Base-by-base conservation (phyloP, 2,888 invertebrate species). In the Allygus modestus region DNA sequence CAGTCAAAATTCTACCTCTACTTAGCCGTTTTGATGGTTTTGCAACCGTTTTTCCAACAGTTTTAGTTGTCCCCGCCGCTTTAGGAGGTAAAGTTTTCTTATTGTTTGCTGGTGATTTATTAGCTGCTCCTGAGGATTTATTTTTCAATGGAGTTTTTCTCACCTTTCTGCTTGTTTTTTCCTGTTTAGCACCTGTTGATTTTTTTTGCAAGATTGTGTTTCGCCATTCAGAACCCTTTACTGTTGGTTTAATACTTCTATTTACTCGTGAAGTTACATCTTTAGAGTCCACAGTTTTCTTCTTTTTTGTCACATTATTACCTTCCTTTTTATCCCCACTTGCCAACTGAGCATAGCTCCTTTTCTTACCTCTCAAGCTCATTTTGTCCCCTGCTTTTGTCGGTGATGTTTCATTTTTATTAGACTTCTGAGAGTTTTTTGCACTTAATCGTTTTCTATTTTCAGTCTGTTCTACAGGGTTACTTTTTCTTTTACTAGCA, bases 211-310 rank as follows among this genome's bases (percentile, higher is more conserved):
- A 41, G 20, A 71, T 37, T 71, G 41, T 41, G 11, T 41, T 71
- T 71, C 20, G 20, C 71, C 71, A 71, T 41, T 71, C 71, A 23
- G 71, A 37, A 20, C 37, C 71, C 20, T 71, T 71, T 0, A 41
- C 41, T n/a, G 71, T 71, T 33, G 71, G 71, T 71, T 71, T 71
- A 23, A 37, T 71, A 23, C 17, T 71, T 37, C 71, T 71, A 41
- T 20, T 71, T 37, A 20, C 28, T 71, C 71, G 37, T 9, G 65
- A 65, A 28, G 31, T 65, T 7, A 65, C 12, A 28, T 65, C 20
- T 41, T 41, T 71, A 15, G 28, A 7, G 1, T 71, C 41, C 5
- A 1, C 33, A 71, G 33, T 71, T 37, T 71, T 71, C 41, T 31
- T 71, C 37, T 37, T 71, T 71, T 71, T 71, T 1, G 71, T 4